These are phyloP conservation scores for Mercenaria mercenaria DNA, from an alignment of 1,140 invertebrate species.

Conservation along the genomic window DNA sequence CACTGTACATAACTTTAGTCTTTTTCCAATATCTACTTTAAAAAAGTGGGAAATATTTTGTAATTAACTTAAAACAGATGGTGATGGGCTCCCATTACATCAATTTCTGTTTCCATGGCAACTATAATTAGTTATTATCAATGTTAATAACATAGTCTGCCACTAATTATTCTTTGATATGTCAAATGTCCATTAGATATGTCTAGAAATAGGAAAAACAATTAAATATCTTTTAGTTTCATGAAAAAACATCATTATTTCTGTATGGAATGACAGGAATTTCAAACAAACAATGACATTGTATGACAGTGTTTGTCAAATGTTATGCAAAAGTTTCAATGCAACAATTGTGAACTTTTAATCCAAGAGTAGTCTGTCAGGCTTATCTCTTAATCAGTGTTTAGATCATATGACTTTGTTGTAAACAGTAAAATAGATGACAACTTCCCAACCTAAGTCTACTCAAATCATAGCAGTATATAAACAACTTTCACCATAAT, in stretches of 20 bases:
- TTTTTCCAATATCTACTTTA: background rate
- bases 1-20: no score
- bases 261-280: background rate
- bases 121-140: slow-evolving; percentile 36
- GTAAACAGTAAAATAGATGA: no score
- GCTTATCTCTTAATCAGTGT: no score
- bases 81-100: background rate
- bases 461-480: no score
- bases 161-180: slow-evolving; percentile 32
- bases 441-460: no score
- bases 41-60: background rate
- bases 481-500: no score
- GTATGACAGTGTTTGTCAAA: no score
- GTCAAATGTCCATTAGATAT: slow-evolving; percentile 28
- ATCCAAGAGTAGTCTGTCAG: no score
- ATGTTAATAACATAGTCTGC: slow-evolving; percentile 18
- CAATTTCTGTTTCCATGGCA: slow-evolving; percentile 1
- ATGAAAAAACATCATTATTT: background rate
- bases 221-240: slow-evolving; percentile 10
- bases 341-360: no score
- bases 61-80: slow-evolving; percentile 16
- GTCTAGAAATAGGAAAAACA: background rate
- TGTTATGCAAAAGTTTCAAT: no score
- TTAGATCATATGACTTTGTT: no score
- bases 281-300: slow-evolving; percentile 16